Base-by-base conservation (phyloP, 2,113 vertebrate species). In the Epinephelus moara region DNA sequence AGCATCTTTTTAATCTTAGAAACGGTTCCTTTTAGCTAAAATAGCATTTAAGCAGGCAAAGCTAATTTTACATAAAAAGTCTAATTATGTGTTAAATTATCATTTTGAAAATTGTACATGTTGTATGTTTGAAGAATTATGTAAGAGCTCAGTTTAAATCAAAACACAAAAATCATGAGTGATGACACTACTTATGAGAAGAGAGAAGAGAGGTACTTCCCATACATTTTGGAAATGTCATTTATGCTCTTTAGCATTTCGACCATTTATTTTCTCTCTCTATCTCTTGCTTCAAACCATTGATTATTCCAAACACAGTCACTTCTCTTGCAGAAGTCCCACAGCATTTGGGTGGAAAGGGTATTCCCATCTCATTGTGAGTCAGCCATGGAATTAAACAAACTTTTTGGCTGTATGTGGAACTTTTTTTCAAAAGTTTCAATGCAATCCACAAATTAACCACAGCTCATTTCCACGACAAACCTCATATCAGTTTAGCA, bases 281-380 rank as follows among this genome's bases (percentile, higher is more conserved):
- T 45, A 7, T 42, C n/a, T 50, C 6, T 81, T 59, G 53, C 55
- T 0, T 62, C 30, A 75, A 75, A 17, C 6, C 14, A 14, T n/a
- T 21, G 21, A 73, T 72, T 40, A 23, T 57, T 74, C 40, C 18
- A 18, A 57, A 19, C 50, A 52, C 40, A 72, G 6, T n/a, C 70
- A 12, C 40, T 63, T 50, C 49, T 79, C 25, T 25, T 61, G 12
- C 3, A 59, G 59, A 59, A 33, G 37, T 70, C 42, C 59, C 64
- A 50, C 59, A 49, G 53, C 1, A 1, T 64, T 27, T 27, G 30
- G 61, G 62, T 27, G 45, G 56, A 70, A 33, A n/a, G 63, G 57
- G 30, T 53, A 0, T 59, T 56, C 23, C 62, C 11, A 0, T 45
- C 21, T 55, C 21, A 19, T 64, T 64, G 33, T 59, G n/a, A 78